phyloP scores from a whole-genome alignment of 1,140 invertebrate species.

The Pomphorhynchus laevis region DNA sequence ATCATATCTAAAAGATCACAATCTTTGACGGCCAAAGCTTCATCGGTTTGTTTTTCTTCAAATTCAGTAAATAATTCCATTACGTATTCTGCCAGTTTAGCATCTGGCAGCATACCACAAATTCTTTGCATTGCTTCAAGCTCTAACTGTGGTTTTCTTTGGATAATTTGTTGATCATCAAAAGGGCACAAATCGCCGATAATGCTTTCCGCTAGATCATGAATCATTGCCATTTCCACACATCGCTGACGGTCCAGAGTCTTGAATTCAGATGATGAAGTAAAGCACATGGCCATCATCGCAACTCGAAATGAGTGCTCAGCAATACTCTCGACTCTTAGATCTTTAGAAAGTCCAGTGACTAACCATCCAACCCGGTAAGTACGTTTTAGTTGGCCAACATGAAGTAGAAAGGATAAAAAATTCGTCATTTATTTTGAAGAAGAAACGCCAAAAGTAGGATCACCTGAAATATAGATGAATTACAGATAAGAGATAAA shows the following conservation, averaged over 20 bases:
- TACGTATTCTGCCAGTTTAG: slow-evolving; percentile 11
- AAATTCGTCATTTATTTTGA: too few species aligned
- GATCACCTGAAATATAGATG: too few species aligned
- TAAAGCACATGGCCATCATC: slow-evolving; percentile 29
- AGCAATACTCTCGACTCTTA: slow-evolving; percentile 41
- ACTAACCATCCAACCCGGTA: slow-evolving; percentile 62
- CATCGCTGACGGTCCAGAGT: slow-evolving; percentile 18
- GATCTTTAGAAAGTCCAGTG: slow-evolving; percentile 32
- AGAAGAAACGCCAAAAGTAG: too few species aligned
- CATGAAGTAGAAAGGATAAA: slow-evolving; percentile 7
- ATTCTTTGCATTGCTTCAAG: slow-evolving; percentile 15
- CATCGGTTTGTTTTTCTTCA: slow-evolving; percentile 40
- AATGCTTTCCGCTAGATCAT: slow-evolving; percentile 74
- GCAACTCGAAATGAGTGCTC: slow-evolving; percentile 92
- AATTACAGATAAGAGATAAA: too few species aligned
- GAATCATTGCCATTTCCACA: slow-evolving; percentile 43
- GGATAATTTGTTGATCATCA: slow-evolving; percentile 42
- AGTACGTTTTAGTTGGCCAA: slow-evolving; percentile 21
- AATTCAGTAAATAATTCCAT: slow-evolving; percentile 36
- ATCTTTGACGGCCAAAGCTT: slow-evolving; percentile 69
- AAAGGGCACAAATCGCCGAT: slow-evolving; percentile 75
- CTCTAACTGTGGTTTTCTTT: slow-evolving; percentile 48
- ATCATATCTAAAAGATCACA: slow-evolving; percentile 72
- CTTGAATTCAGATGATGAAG: not conserved
- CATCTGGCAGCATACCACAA: not conserved